Percentiles rank a stretch among this genome's conserved stretches.
Conservation (phyloP, 2,888 invertebrate species). For the Leptopilina myrica region DNA sequence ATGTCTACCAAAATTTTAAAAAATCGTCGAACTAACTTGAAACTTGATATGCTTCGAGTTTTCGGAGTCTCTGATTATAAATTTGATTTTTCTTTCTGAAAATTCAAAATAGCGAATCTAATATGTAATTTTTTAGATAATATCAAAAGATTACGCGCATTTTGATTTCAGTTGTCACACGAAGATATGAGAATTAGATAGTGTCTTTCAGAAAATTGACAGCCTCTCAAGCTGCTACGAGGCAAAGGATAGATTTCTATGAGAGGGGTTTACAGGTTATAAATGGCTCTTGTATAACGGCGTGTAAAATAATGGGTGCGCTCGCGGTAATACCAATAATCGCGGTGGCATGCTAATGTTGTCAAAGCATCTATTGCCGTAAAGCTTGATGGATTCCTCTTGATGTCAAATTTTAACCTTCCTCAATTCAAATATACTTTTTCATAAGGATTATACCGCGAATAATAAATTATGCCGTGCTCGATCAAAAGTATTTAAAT, state of each 20-base stretch:
- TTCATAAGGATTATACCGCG: too few relatives aligned
- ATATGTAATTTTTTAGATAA: too few relatives aligned
- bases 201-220: constrained; percentile 18
- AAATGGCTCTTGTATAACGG: constrained; percentile 52
- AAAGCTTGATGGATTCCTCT: constrained; percentile 73
- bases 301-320: constrained; percentile 47
- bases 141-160: too few relatives aligned
- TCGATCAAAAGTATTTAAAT: too few relatives aligned
- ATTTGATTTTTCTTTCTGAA: too few relatives aligned
- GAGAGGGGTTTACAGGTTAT: constrained; percentile 50
- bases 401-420: constrained; percentile 65
- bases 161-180: too few relatives aligned
- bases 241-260: constrained; percentile 44
- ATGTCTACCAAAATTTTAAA: too few relatives aligned
- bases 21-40: too few relatives aligned
- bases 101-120: too few relatives aligned
- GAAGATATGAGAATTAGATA: not conserved
- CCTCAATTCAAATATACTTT: constrained; percentile 46
- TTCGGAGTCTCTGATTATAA: too few relatives aligned
- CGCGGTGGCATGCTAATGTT: constrained; percentile 74
- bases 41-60: too few relatives aligned
- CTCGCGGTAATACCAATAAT: constrained; percentile 72
- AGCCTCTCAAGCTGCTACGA: constrained; percentile 26
- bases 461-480: too few relatives aligned
- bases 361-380: constrained; percentile 74